Conservation (phyloP, 2,113 vertebrate genomes). For the Varanus salvator region DNA sequence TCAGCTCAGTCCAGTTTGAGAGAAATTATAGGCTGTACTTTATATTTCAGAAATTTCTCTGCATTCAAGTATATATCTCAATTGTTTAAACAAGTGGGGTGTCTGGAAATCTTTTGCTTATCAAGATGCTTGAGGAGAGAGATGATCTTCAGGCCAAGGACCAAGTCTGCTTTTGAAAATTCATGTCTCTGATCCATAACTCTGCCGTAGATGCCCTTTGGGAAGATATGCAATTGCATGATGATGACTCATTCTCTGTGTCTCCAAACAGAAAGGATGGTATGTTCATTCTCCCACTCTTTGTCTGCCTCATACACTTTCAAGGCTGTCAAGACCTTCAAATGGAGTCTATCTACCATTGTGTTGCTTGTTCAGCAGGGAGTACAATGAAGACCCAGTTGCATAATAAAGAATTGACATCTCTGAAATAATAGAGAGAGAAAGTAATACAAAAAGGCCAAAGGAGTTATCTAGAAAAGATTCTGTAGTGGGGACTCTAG, state of each 20-base stretch:
- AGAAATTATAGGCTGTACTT: not conserved
- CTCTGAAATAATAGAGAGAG: too few relatives aligned
- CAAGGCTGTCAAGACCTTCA: conserved; percentile 11
- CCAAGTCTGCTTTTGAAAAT: not conserved
- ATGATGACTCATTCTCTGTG: not conserved
- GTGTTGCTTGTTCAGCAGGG: not conserved
- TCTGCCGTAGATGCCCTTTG: not conserved
- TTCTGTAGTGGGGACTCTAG: not conserved
- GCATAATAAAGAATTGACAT: not conserved
- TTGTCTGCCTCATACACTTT: not conserved
- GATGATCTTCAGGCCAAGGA: not conserved
- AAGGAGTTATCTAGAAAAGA: not conserved
- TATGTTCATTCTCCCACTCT: conserved; percentile 1
- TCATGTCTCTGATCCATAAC: not conserved
- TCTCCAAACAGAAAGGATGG: not conserved
- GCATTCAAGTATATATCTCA: not conserved
- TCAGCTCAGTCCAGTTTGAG: not conserved
- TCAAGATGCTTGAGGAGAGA: not conserved
- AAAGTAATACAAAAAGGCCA: not conserved
- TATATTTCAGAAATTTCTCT: not conserved
- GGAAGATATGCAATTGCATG: not conserved
- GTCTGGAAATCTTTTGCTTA: not conserved
- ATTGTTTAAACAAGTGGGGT: not conserved
- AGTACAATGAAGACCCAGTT: not conserved
- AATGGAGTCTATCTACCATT: not conserved